Conservation (phyloP, 2,113 vertebrate species). For the Sitta europaea region DNA sequence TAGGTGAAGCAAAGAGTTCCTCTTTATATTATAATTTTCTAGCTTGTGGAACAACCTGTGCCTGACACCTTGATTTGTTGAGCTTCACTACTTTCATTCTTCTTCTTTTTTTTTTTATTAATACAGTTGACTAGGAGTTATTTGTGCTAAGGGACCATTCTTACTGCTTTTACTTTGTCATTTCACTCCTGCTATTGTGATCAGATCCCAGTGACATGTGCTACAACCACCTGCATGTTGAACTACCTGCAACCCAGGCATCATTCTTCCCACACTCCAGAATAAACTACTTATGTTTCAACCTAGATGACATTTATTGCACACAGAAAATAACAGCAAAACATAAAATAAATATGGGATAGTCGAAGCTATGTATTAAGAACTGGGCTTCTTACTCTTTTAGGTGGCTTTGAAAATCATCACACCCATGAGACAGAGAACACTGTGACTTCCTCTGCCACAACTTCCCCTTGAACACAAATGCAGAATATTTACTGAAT, state of each 20-base stretch:
- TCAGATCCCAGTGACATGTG: background rate
- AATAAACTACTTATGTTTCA: conserved; percentile 5
- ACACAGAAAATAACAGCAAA: conserved; percentile 2
- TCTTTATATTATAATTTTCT: conserved; percentile 27
- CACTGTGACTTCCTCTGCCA: background rate
- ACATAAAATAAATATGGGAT: background rate
- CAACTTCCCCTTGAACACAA: background rate
- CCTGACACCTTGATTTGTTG: conserved; percentile 24
- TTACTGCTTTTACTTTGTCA: background rate
- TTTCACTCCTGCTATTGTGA: background rate
- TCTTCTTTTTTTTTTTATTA: background rate
- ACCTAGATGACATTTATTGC: conserved; percentile 3
- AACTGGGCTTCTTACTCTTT: background rate
- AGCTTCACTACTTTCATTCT: background rate
- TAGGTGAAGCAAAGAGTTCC: conserved; percentile 29
- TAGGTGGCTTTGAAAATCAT: conserved; percentile 3
- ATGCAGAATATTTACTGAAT: background rate
- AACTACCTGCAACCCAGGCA: background rate
- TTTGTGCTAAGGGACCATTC: background rate
- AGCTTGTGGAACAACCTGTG: background rate
- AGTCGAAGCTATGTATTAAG: background rate
- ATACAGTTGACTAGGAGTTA: conserved; percentile 11
- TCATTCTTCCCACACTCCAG: background rate
- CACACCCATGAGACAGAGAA: background rate
- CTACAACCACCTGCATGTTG: background rate